Conservation (phyloP, 30 jellyfish, hydroid and myxozoan species). For the Turritopsis dohrnii region DNA sequence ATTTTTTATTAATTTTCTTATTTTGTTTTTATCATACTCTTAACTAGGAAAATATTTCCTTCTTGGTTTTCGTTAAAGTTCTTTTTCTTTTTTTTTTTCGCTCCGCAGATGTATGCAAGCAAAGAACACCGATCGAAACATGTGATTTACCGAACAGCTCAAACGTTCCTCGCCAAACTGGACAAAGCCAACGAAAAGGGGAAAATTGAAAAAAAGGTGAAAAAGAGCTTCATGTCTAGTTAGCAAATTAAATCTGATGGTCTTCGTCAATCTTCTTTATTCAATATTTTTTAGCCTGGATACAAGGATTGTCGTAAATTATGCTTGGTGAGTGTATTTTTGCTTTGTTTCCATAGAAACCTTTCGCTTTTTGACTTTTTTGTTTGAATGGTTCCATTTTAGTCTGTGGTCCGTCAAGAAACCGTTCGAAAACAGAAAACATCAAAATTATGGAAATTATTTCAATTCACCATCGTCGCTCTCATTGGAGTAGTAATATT, state of each 20-base stretch:
- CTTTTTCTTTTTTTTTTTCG: background rate
- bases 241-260: no score
- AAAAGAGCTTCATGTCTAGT: no score
- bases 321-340: constrained; percentile 58
- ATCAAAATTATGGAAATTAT: constrained; percentile 32
- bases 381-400: background rate
- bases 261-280: no score
- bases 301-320: constrained; percentile 56
- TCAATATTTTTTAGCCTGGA: constrained; percentile 45
- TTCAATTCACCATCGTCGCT: background rate
- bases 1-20: no score
- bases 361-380: no score
- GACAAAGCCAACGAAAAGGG: constrained; percentile 52
- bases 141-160: constrained; percentile 29
- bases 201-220: constrained; percentile 46
- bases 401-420: constrained; percentile 36
- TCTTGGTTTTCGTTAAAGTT: background rate
- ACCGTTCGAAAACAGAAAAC: constrained; percentile 18
- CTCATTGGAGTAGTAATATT: background rate
- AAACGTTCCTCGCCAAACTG: constrained; percentile 32
- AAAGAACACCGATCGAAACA: constrained; percentile 37
- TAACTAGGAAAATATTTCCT: no score
- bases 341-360: background rate
- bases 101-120: constrained; percentile 20
- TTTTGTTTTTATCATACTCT: no score